Evolutionary conservation across 2,888 invertebrate genomes (phyloP).

Genomic region (Philaethria dido): DNA sequence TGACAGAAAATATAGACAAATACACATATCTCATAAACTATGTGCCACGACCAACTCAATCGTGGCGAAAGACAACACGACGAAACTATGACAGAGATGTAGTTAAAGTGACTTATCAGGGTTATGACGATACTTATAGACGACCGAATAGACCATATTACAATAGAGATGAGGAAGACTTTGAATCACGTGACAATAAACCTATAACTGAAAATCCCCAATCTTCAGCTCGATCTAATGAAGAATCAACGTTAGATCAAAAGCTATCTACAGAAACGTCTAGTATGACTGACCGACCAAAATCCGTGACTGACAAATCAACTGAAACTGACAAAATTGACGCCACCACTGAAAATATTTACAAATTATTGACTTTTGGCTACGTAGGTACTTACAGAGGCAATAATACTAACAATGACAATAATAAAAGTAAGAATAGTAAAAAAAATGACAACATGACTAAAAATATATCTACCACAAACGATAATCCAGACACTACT

Average conservation of each 20-base stretch:
- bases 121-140: constrained; percentile 74
- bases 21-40: constrained; percentile 81
- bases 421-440: constrained; percentile 38
- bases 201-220: constrained; percentile 58
- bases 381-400: constrained; percentile 79
- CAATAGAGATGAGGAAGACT: constrained; percentile 58
- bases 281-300: constrained; percentile 41
- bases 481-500: constrained; percentile 50
- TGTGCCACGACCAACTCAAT: constrained; percentile 78
- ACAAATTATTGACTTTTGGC: constrained; percentile 78
- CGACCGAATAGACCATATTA: constrained; percentile 72
- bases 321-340: constrained; percentile 47
- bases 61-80: constrained; percentile 73
- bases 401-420: constrained; percentile 44
- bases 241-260: constrained; percentile 48
- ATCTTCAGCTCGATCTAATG: constrained; percentile 74
- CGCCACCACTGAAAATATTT: constrained; percentile 68
- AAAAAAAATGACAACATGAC: constrained; percentile 57
- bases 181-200: constrained; percentile 60
- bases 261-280: constrained; percentile 49
- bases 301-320: constrained; percentile 46
- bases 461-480: constrained; percentile 69
- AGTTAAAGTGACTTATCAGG: constrained; percentile 78
- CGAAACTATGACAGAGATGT: constrained; percentile 68
- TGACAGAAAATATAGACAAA: constrained; percentile 78